phyloP scores from a whole-genome alignment of 1,140 invertebrate genomes.

The Solen grandis region DNA sequence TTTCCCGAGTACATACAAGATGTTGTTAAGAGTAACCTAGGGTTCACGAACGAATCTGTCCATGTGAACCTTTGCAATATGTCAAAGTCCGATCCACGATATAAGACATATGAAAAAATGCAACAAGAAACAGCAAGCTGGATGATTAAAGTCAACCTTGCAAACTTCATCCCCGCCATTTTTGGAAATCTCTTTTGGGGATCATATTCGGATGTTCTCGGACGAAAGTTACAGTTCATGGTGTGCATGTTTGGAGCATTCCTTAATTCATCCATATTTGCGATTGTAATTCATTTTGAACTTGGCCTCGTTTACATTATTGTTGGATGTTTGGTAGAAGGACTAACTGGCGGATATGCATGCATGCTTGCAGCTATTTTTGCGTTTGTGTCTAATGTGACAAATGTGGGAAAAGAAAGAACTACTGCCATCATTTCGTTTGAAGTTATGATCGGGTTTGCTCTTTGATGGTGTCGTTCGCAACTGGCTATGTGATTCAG shows the following conservation, averaged over 20 bases:
- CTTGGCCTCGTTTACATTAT: too few species aligned
- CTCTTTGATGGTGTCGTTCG: neutral
- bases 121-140: conserved; percentile 34
- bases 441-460: conserved; percentile 27
- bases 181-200: conserved; percentile 31
- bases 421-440: conserved; percentile 23
- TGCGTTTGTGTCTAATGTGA: conserved; percentile 34
- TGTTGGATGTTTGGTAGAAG: conserved; percentile 23
- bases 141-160: conserved; percentile 15
- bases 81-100: conserved; percentile 7
- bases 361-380: conserved; percentile 7
- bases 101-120: conserved; percentile 1
- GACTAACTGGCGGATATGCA: conserved; percentile 8
- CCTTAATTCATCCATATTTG: too few species aligned
- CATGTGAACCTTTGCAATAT: neutral
- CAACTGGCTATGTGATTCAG: too few species aligned
- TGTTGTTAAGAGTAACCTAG: neutral
- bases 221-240: too few species aligned
- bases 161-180: too few species aligned
- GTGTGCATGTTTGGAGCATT: too few species aligned
- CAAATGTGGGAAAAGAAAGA: too few species aligned
- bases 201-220: too few species aligned
- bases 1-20: conserved; percentile 28
- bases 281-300: conserved; percentile 14
- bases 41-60: too few species aligned